These are phyloP conservation scores for Gnathonemus longibarbis DNA, from an alignment of 2,113 vertebrate genomes.

Conservation along the genomic window DNA sequence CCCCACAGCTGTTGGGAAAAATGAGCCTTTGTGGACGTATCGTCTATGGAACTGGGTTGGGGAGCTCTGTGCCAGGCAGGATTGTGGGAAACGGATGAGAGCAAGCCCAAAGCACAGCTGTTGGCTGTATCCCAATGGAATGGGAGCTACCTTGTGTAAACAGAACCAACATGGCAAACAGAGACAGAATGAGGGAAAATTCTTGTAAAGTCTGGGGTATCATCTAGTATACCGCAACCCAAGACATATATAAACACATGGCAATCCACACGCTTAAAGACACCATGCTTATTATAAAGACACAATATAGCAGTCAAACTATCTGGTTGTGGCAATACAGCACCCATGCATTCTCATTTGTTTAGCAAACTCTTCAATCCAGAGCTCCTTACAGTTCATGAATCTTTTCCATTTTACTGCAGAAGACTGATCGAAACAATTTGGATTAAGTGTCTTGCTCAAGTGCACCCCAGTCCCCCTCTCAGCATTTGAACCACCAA, in stretches of 20 bases:
- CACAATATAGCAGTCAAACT: neutral
- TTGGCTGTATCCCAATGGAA: conserved; percentile 45
- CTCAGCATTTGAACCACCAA: neutral
- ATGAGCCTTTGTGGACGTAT: conserved; percentile 19
- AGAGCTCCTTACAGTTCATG: neutral
- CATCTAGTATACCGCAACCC: conserved; percentile 1
- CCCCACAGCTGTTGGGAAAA: conserved; percentile 10
- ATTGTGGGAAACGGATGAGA: conserved; percentile 52
- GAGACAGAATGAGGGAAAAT: neutral
- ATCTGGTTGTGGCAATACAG: conserved; percentile 14
- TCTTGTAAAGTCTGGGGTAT: neutral
- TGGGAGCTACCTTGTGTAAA: conserved; percentile 28
- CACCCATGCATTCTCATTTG: neutral
- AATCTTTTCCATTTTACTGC: neutral
- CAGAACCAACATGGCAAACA: neutral
- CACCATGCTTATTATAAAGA: neutral
- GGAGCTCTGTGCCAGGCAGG: conserved; percentile 51
- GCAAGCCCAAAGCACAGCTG: conserved; percentile 32
- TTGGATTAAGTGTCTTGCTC: neutral
- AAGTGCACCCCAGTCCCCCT: neutral
- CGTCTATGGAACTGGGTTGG: conserved; percentile 33
- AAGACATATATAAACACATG: neutral
- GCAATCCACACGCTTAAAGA: neutral
- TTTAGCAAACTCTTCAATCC: neutral
- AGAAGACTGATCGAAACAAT: neutral